Conservation (phyloP, 2,888 invertebrate genomes). For the Leptopilina syphax region DNA sequence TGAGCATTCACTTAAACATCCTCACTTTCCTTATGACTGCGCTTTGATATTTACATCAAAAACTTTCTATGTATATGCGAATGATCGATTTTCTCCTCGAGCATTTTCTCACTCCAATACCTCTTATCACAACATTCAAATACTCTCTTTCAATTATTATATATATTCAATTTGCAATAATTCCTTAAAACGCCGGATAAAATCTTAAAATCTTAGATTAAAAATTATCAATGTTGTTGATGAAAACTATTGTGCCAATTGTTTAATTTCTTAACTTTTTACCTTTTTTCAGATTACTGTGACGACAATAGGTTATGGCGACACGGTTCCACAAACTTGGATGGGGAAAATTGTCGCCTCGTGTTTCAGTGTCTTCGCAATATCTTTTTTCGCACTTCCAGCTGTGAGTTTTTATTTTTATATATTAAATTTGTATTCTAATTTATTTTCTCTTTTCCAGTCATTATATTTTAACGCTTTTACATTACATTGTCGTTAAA, state of each 20-base stretch:
- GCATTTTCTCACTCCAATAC: neutral
- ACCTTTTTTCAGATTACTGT: slow-evolving; percentile 83
- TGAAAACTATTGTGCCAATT: too few relatives aligned
- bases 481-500: too few relatives aligned
- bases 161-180: neutral
- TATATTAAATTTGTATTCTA: too few relatives aligned
- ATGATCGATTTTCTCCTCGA: slow-evolving; percentile 26
- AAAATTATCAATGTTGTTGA: too few relatives aligned
- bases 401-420: slow-evolving; percentile 81
- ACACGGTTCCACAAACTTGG: slow-evolving; percentile 92
- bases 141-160: neutral
- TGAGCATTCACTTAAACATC: slow-evolving; percentile 20
- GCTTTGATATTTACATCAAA: neutral
- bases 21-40: slow-evolving; percentile 1
- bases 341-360: slow-evolving; percentile 91
- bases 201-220: too few relatives aligned
- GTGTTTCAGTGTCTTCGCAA: slow-evolving; percentile 91
- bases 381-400: slow-evolving; percentile 91
- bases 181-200: too few relatives aligned
- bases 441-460: too few relatives aligned
- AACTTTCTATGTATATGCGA: neutral
- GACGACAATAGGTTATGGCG: slow-evolving; percentile 92
- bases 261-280: neutral
- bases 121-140: slow-evolving; percentile 3
- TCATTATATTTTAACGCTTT: too few relatives aligned